A percentile compares a stretch with the other conserved stretches of the same genome.
Evolutionary conservation across 2,113 vertebrate species (phyloP).

Genomic region (Apaloderma vittatum): DNA sequence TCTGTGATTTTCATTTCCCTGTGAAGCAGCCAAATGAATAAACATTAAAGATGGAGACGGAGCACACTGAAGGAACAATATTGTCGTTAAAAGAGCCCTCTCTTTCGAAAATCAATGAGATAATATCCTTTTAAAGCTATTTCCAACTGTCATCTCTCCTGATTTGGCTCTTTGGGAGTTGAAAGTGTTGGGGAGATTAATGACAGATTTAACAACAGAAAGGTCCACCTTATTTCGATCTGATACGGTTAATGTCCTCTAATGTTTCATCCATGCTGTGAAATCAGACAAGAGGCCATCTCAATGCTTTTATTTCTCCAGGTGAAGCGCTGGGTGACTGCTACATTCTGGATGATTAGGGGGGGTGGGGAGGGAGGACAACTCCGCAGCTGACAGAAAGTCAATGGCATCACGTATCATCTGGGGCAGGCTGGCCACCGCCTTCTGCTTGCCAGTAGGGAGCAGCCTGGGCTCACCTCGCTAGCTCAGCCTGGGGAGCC

Average conservation of each 20-base stretch:
- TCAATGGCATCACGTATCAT: background rate
- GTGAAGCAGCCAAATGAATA: constrained; percentile 28
- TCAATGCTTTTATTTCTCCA: constrained; percentile 43
- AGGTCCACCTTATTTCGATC: constrained; percentile 57
- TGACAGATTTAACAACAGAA: constrained; percentile 43
- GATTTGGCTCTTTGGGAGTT: constrained; percentile 53
- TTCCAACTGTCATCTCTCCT: background rate
- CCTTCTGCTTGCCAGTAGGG: background rate
- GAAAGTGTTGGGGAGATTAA: constrained; percentile 40
- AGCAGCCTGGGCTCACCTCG: background rate
- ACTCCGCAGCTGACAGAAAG: constrained; percentile 40
- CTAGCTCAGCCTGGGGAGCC: fast-evolving
- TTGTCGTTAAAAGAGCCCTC: constrained; percentile 1
- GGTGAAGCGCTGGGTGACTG: background rate
- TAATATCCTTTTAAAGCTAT: constrained; percentile 60
- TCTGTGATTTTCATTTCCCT: constrained; percentile 43
- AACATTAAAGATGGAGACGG: background rate
- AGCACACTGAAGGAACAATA: background rate
- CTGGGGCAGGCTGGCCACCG: background rate
- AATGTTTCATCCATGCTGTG: constrained; percentile 67
- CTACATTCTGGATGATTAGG: constrained; percentile 14
- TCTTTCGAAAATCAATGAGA: constrained; percentile 59
- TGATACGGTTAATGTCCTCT: constrained; percentile 28
- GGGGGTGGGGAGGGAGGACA: too few relatives aligned
- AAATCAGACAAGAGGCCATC: constrained; percentile 36